Evolutionary conservation across 2,113 vertebrate genomes (phyloP), one percentile per base, ranked within the genome.

Genomic region (Petroica traversi): DNA sequence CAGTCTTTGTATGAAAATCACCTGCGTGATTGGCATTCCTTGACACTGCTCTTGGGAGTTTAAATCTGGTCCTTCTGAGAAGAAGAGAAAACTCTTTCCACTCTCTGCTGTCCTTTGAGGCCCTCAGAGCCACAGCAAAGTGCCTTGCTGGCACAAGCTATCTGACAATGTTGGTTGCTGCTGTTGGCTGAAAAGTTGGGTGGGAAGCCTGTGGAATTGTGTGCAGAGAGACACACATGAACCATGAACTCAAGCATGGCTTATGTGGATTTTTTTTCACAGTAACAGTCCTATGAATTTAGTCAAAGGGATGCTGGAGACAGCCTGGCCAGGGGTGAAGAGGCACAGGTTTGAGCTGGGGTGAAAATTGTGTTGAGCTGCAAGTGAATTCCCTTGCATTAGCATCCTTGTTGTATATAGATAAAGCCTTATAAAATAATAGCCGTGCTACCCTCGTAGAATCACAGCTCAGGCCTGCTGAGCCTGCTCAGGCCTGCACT

Each of bases 341-440:
- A 24, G 9, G 17, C 1, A 2, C 6, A 36, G 12, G 5, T n/a
- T 31, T 72, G 46, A 57, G 24, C 9, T 34, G 29, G 3, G 0
- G 4, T 45, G 33, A 45, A 40, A 33, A 19, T 24, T 4, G 12
- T 8, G 10, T 28, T 22, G 22, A 31, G 12, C 31, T 73, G 17
- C 4, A 7, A 28, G 33, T 11, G 1, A 20, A 7, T 11, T 52
- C 14, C 12, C 40, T 29, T 77, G 43, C 29, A 58, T 5, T 1
- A 61, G 4, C 19, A 48, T 31, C 46, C 15, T 41, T 41, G 41
- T 41, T 41, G 13, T 15, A 41, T 41, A 15, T 41, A 41, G 41
- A 41, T 41, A 41, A 41, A 41, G 41, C 41, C 41, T 41, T 41
- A 41, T 41, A 41, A 41, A 41, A 41, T 41, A 41, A 41, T 12